Conservation (phyloP, 2,113 vertebrate genomes). For the Aldabrachelys gigantea region DNA sequence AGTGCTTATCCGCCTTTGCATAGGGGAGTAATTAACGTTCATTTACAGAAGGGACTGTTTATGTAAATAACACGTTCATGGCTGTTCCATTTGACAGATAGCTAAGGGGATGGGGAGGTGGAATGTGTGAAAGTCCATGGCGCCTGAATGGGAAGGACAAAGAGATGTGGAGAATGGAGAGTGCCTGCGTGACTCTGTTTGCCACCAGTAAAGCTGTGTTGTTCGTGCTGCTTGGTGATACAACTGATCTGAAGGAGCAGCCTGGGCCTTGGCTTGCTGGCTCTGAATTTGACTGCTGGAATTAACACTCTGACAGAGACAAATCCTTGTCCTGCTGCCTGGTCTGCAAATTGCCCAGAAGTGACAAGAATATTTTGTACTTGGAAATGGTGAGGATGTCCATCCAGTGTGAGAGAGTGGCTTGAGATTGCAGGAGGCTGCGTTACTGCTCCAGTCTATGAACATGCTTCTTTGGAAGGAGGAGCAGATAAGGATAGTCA, state of each 20-base stretch:
- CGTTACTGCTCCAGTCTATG: neutral
- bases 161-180: neutral
- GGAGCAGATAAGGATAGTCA: neutral
- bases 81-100: neutral
- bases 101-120: neutral
- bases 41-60: neutral
- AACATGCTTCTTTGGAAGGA: neutral
- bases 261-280: neutral
- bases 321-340: neutral
- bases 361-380: fast-evolving
- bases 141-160: neutral
- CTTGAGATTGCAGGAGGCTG: neutral
- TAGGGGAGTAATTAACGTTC: neutral
- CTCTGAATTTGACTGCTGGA: fast-evolving
- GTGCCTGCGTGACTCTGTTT: neutral
- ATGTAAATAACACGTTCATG: neutral
- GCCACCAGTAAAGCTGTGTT: neutral
- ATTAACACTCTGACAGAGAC: fast-evolving
- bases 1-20: neutral
- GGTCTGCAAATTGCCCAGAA: neutral
- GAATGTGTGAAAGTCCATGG: neutral
- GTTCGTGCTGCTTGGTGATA: neutral
- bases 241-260: fast-evolving
- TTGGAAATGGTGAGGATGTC: neutral
- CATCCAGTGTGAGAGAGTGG: neutral